Base-by-base conservation (phyloP, 2,113 vertebrate genomes). In the Eulacestoma nigropectus region DNA sequence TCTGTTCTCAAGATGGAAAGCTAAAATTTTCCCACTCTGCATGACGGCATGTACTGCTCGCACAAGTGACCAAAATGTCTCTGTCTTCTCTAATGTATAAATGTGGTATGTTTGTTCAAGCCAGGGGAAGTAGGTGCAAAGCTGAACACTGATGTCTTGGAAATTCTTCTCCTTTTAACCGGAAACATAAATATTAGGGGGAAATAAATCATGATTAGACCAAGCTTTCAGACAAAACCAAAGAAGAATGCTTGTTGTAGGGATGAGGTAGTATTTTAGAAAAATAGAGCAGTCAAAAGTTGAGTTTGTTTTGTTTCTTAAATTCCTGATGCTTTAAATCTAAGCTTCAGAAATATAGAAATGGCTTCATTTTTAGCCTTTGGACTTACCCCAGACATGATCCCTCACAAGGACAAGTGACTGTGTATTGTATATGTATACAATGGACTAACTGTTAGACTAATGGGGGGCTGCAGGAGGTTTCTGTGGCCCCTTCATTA, bases 401-500 rank as follows among this genome's bases (percentile, higher is more conserved):
- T 87, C 33, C 49, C 56, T 80, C 52, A 44, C 53, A 95, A 95
- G 80, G 64, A 95, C 80, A 64, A 91, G 65, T 78, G 56, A 78
- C 73, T 89, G 41, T 84, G 69, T 49, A 57, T 87, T 92, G 69
- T 91, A 10, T 60, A 72, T n/a, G 22, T 41, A 26, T 67, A 97
- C 95, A 97, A 92, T 92, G 74, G 60, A 64, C 52, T 63, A 63
- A 92, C 56, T 96, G 83, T 96, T 95, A 64, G 44, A 64, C 56
- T 94, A 87, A 91, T 68, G 87, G 93, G 91, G 94, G 91, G 84
- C 80, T 96, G 65, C 74, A 57, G 84, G 60, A 82, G 44, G 57
- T 84, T 92, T 96, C 94, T 91, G 79, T 79, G 84, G 62, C 76
- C 74, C 81, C 91, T 87, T 92, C 87, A 84, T 79, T 94, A 94